Evolutionary conservation across 2,888 invertebrate species (phyloP).

Genomic region (Hetaerina titia): DNA sequence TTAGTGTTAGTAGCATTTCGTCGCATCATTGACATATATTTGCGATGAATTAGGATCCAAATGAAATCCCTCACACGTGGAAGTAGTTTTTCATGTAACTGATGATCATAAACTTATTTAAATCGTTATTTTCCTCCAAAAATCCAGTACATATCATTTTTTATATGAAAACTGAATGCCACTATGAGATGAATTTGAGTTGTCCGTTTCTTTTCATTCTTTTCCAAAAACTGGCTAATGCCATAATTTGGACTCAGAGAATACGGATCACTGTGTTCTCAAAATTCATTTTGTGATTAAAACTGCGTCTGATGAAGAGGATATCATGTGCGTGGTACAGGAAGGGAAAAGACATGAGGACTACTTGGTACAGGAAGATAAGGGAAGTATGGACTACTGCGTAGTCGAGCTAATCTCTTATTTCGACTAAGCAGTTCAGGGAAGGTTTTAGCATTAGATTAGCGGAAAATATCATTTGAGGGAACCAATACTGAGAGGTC

Average conservation of each 20-base stretch:
- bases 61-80: no score
- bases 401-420: background rate
- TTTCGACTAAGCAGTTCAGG: background rate
- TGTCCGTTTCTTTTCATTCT: background rate
- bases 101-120: no score
- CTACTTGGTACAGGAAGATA: background rate
- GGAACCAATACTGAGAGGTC: background rate
- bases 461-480: no score
- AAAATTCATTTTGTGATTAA: background rate
- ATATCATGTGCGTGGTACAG: background rate
- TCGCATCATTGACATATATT: no score
- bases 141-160: no score
- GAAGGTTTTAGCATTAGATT: background rate
- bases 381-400: background rate
- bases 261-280: conserved; percentile 5
- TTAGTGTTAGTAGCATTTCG: no score
- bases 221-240: background rate
- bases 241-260: conserved; percentile 15
- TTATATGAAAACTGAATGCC: background rate
- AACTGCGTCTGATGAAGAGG: background rate
- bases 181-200: background rate
- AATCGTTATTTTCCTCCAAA: no score
- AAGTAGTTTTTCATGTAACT: no score
- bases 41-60: no score
- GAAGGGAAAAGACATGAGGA: background rate